Conservation (phyloP, 2,888 invertebrate species). For the Homarus gammarus region DNA sequence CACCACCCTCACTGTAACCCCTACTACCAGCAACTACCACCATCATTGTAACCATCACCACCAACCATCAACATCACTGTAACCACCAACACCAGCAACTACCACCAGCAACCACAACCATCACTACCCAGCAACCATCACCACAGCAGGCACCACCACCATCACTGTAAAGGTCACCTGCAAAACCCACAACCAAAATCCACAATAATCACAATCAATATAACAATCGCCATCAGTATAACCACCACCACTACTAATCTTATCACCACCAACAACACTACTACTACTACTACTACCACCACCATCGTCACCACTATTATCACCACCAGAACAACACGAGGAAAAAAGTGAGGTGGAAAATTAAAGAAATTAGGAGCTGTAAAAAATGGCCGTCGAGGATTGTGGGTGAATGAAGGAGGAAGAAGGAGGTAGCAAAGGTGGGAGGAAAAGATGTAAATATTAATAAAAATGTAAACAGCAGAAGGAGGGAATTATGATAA, state of each 20-base stretch:
- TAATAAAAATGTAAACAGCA: too few species aligned
- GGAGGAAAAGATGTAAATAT: too few species aligned
- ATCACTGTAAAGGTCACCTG: too few species aligned
- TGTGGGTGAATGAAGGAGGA: background rate
- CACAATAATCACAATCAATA: too few species aligned
- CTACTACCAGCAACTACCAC: background rate
- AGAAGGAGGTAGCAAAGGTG: background rate
- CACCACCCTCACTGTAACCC: background rate
- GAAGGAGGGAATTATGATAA: background rate
- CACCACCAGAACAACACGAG: background rate
- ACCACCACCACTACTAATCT: background rate
- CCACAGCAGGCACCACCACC: too few species aligned
- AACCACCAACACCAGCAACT: background rate
- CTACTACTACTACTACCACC: background rate
- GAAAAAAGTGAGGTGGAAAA: background rate
- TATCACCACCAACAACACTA: background rate
- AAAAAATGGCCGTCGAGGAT: too few species aligned
- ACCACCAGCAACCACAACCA: background rate
- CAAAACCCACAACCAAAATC: too few species aligned
- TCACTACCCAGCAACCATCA: too few species aligned
- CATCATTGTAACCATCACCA: background rate
- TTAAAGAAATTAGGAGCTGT: background rate
- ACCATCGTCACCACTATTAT: background rate
- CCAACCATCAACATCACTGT: background rate
- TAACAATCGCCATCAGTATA: too few species aligned